These are phyloP conservation scores for Agelastica alni DNA, from an alignment of 2,888 invertebrate species.

Conservation along the genomic window DNA sequence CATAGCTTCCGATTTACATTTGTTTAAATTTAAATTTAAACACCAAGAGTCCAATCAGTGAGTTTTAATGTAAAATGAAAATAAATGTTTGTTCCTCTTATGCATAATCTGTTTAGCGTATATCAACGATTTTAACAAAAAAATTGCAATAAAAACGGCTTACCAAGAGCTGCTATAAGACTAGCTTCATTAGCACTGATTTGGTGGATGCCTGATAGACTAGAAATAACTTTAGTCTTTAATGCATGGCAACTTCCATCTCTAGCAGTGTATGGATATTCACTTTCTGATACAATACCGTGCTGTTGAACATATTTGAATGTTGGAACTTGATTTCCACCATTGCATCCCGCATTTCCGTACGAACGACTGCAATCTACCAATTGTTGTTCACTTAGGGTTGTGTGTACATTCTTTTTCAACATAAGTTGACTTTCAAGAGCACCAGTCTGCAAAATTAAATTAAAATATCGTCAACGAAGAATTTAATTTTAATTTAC, in stretches of 20 bases:
- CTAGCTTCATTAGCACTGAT: neutral
- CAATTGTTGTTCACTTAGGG: conserved; percentile 81
- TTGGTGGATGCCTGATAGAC: neutral
- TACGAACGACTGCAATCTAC: conserved; percentile 73
- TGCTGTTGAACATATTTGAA: conserved; percentile 77
- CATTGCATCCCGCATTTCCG: conserved; percentile 84
- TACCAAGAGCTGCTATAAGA: neutral
- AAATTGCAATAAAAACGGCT: neutral
- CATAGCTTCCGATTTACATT: too few species aligned
- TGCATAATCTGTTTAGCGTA: too few species aligned
- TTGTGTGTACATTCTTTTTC: conserved; percentile 72
- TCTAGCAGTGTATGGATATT: conserved; percentile 71
- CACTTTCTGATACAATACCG: conserved; percentile 81
- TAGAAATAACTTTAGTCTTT: neutral
- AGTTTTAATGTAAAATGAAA: too few species aligned
- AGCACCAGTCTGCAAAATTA: conserved; percentile 73
- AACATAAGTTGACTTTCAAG: conserved; percentile 88
- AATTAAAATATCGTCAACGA: neutral
- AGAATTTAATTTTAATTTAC: too few species aligned
- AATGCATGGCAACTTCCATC: conserved; percentile 15
- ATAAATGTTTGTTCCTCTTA: too few species aligned
- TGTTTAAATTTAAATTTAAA: too few species aligned
- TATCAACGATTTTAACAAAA: too few species aligned
- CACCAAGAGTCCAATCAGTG: too few species aligned
- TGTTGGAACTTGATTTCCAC: conserved; percentile 76